These are phyloP conservation scores for Cladopsammia gracilis DNA, from an alignment of 64 coral and sea anemone genomes.

Conservation along the genomic window DNA sequence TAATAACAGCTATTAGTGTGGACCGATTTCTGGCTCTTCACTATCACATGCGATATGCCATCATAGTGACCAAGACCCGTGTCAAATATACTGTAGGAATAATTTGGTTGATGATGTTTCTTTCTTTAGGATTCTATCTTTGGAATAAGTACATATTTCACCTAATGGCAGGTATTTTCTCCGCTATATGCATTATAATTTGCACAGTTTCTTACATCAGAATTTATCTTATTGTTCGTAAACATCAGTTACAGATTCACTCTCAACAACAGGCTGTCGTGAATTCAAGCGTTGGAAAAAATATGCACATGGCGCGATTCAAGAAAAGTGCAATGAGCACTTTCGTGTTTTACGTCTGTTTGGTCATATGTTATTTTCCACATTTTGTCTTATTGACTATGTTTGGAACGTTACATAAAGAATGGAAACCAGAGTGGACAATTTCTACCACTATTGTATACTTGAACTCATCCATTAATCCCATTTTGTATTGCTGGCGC, in stretches of 20 bases:
- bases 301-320: not conserved
- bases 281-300: not conserved
- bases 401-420: not conserved
- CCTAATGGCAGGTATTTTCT: too few species aligned
- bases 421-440: not conserved
- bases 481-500: not conserved
- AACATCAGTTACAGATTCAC: not conserved
- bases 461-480: not conserved
- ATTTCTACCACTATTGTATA: not conserved
- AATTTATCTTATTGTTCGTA: not conserved
- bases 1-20: not conserved
- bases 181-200: not conserved
- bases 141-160: too few species aligned
- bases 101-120: not conserved
- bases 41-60: not conserved
- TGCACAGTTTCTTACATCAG: not conserved
- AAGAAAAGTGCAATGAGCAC: not conserved
- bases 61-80: not conserved
- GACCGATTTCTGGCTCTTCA: not conserved
- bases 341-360: not conserved
- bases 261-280: not conserved
- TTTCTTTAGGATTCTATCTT: not conserved
- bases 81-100: not conserved
- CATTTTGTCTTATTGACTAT: too few species aligned
- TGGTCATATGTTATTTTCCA: not conserved